Evolutionary conservation across 1,140 invertebrate genomes (phyloP), one percentile per base, ranked within the genome.

Genomic region (Aphelenchoides besseyi): DNA sequence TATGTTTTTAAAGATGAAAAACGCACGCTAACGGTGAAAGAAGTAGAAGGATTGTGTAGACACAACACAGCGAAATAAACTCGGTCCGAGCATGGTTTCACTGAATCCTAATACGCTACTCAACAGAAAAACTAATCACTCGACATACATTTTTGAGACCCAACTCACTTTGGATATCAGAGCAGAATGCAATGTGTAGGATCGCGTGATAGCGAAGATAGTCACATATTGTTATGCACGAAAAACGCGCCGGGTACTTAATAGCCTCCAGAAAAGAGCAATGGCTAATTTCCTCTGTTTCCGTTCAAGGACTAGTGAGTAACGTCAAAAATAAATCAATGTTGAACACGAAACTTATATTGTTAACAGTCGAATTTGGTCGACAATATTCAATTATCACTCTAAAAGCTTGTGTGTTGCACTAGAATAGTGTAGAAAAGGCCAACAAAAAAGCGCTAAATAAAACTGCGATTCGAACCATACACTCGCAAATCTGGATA

Each of bases 211-310:
- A 48, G 41, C 41, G 41, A 23, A 48, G 41, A 48, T 48, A 23
- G 41, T n/a, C n/a, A 48, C 12, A 48, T 48, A 48, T 48, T 48
- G 41, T 48, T 48, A 48, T 48, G 41, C 41, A 48, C 41, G 23
- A 23, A 48, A 23, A 48, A 48, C 41, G 12, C 41, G 41, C 23
- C 41, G 12, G 41, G 12, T 48, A 23, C 41, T 48, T 48, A 48
- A 48, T 48, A 48, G 41, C 41, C 12, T 48, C 23, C n/a, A n/a
- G n/a, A n/a, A n/a, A n/a, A n/a, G 12, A 48, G 12, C 41, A 48
- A 48, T 48, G 41, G 41, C 41, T 23, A 48, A 48, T 48, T 48
- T 48, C 41, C 41, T 48, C 12, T 23, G 12, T 23, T 48, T 23
- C 41, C 12, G 41, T 48, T 48, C 41, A 12, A 48, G 12, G 41